Conservation (phyloP, 2,888 invertebrate genomes). For the Drosophila pegasa region DNA sequence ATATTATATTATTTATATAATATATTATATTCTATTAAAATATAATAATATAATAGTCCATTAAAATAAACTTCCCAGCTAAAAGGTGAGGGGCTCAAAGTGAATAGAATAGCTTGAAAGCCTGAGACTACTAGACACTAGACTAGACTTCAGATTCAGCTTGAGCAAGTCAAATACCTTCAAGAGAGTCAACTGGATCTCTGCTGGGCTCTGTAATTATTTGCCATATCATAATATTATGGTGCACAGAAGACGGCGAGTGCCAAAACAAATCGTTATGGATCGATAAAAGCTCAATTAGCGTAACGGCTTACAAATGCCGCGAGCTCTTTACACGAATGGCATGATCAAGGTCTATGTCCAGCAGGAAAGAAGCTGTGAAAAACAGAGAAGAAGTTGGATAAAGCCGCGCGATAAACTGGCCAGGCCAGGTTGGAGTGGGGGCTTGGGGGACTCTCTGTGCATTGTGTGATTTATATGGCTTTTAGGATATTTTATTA, state of each 20-base stretch:
- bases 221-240: neutral
- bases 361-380: neutral
- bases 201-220: neutral
- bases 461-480: slow-evolving; percentile 83
- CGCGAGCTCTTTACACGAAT: neutral
- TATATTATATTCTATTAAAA: too few species aligned
- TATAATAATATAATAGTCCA: too few species aligned
- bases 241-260: slow-evolving; percentile 32
- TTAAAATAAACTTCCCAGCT: too few species aligned
- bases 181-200: neutral
- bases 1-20: too few species aligned
- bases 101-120: too few species aligned
- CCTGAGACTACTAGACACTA: accelerated
- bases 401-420: slow-evolving; percentile 11
- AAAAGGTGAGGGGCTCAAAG: too few species aligned
- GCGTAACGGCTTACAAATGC: slow-evolving; percentile 9
- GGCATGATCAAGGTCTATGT: slow-evolving; percentile 1
- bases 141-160: neutral
- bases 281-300: slow-evolving; percentile 48
- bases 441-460: slow-evolving; percentile 15
- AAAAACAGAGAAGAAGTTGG: slow-evolving; percentile 4
- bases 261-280: slow-evolving; percentile 49
- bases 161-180: accelerated
- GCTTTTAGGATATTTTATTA: slow-evolving; percentile 85
- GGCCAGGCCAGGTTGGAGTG: neutral